A percentile compares a stretch with the other conserved stretches of the same genome.
phyloP scores from a whole-genome alignment of 2,113 vertebrate genomes.

The Alligator mississippiensis region DNA sequence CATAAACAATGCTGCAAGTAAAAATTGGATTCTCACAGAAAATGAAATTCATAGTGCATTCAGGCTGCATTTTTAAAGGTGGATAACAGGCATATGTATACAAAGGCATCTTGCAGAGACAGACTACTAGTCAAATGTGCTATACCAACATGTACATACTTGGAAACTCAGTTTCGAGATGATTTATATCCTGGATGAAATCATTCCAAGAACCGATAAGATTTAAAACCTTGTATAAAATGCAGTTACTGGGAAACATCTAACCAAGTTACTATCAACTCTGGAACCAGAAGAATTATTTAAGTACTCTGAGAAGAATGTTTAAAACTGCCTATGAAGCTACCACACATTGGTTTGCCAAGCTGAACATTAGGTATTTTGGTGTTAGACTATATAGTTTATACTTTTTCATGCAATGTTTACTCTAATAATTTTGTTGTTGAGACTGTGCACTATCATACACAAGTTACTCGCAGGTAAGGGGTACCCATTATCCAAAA shows the following conservation, averaged over 20 bases:
- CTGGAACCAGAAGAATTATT: background rate
- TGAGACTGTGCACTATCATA: background rate
- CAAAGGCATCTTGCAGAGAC: background rate
- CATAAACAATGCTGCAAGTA: too few species aligned
- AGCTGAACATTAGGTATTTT: background rate
- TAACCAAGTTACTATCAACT: background rate
- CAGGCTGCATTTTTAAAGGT: background rate
- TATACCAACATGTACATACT: too few species aligned
- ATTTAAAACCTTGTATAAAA: too few species aligned
- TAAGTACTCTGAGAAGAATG: background rate
- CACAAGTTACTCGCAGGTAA: background rate
- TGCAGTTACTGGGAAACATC: background rate
- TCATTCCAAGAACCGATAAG: too few species aligned
- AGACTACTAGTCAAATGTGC: background rate
- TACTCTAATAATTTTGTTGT: background rate
- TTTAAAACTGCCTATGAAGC: background rate
- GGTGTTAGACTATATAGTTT: background rate
- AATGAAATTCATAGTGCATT: background rate
- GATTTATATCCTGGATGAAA: too few species aligned
- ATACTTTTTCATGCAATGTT: background rate
- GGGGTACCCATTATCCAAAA: background rate
- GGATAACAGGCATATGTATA: background rate
- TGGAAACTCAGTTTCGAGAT: too few species aligned
- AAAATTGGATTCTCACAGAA: too few species aligned
- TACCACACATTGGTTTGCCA: background rate